A percentile compares a stretch with the other conserved stretches of the same genome.
These are phyloP conservation scores for Smutsia temminckii DNA, from an alignment of 2,797 vertebrate species.

Conservation along the genomic window DNA sequence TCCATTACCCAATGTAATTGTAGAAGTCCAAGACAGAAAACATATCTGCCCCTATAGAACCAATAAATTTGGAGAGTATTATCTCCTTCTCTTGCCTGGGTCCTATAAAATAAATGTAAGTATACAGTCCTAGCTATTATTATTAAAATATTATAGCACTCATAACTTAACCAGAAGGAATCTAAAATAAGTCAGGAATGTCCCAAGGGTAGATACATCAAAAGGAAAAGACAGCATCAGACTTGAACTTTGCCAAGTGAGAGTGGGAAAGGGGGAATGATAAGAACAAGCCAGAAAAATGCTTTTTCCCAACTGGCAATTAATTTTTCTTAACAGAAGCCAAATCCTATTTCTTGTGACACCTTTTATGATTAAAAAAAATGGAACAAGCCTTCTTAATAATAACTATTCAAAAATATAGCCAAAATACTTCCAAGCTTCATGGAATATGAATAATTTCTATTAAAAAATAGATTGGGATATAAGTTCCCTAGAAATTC, in stretches of 20 bases:
- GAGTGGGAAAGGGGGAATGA: neutral
- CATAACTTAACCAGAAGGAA: neutral
- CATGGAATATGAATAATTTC: conserved; percentile 38
- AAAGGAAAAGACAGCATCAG: neutral
- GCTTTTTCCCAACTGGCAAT: neutral
- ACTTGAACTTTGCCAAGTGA: neutral
- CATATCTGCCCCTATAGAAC: conserved; percentile 92
- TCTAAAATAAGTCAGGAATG: neutral
- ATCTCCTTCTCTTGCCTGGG: conserved; percentile 93
- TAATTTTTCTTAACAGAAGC: conserved; percentile 9
- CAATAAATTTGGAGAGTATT: conserved; percentile 93
- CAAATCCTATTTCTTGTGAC: conserved; percentile 2
- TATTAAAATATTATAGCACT: conserved; percentile 29
- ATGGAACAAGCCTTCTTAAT: neutral
- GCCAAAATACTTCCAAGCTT: conserved; percentile 3
- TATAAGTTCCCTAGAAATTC: conserved; percentile 6
- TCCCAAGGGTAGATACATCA: neutral
- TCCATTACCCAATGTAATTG: conserved; percentile 88
- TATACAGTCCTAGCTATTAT: conserved; percentile 14
- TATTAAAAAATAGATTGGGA: neutral
- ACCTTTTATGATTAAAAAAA: neutral
- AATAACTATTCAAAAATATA: neutral
- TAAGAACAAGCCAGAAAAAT: neutral
- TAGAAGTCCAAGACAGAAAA: conserved; percentile 89
- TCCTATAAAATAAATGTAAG: conserved; percentile 91